Conservation (phyloP, 2,888 invertebrate genomes). For the Myopa testacea region DNA sequence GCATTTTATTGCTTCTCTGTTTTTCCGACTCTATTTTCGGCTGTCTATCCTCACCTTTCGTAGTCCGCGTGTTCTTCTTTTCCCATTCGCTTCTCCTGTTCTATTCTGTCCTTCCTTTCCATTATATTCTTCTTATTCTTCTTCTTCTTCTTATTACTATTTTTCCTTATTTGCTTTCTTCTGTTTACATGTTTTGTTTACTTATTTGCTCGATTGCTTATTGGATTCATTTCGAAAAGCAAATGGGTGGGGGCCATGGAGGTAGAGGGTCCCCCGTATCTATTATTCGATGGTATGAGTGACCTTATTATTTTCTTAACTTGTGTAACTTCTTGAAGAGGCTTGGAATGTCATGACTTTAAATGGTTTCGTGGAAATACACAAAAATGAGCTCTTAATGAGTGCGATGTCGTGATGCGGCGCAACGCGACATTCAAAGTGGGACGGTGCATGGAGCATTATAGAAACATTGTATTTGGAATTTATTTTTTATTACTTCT, state of each 20-base stretch:
- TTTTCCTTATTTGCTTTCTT: neutral
- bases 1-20: no score
- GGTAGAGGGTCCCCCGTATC: neutral
- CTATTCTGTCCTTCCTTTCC: no score
- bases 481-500: slow-evolving; percentile 7
- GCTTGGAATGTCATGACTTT: slow-evolving; percentile 22
- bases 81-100: neutral
- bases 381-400: slow-evolving; percentile 13
- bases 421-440: neutral
- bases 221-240: neutral
- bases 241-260: neutral
- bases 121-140: neutral
- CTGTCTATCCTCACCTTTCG: no score
- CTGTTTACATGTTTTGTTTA: slow-evolving; percentile 9
- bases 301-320: slow-evolving; percentile 39
- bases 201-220: neutral
- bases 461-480: slow-evolving; percentile 22
- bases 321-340: slow-evolving; percentile 13
- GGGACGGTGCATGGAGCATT: neutral
- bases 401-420: neutral
- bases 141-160: neutral
- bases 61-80: no score
- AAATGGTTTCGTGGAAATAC: slow-evolving; percentile 31
- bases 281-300: slow-evolving; percentile 17
- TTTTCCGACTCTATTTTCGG: no score